Evolutionary conservation across 2,113 vertebrate genomes (phyloP), one percentile per base, ranked within the genome.

Genomic region (Penelope pileata): DNA sequence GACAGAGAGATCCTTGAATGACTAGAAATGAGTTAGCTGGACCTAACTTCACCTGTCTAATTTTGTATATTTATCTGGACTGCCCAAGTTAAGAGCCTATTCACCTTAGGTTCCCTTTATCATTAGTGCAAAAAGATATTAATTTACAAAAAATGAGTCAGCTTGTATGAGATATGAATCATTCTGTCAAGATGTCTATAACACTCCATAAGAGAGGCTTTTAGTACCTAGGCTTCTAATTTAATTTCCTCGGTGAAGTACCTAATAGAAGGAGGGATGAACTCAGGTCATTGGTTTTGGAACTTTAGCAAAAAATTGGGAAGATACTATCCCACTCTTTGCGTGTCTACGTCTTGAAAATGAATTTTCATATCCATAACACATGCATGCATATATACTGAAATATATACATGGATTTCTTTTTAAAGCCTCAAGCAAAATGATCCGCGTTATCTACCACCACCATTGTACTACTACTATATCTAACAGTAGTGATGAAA

Each of bases 101-200:
- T 91, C 81, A 83, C 12, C 54, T 81, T 74, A 58, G 34, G 16
- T 40, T 91, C 66, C 51, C 53, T 93, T 62, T 74, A 60, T 70
- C 66, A 82, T 68, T 84, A 89, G n/a, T 64, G 48, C 23, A 79
- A 91, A 93, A 78, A 95, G 9, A 67, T 50, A 85, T 24, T 87
- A 56, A 94, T 87, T 89, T 84, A 6, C 1, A 54, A 86, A 94
- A 87, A 76, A 38, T 79, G 29, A 92, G 47, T 68, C 77, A 92
- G 77, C 47, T 87, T 68, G 13, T 56, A 10, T 36, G 79, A 79
- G 48, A 79, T 30, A 82, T 72, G 11, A 92, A 94, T 91, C 76
- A 91, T 91, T 89, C n/a, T 91, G 50, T 89, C 84, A 89, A 48
- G 56, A 43, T 68, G n/a, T 60, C 74, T 82, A 8, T 21, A 91